Evolutionary conservation across 2,797 vertebrate species (phyloP), one percentile per base, ranked within the genome.

Genomic region (Spheniscus humboldti): DNA sequence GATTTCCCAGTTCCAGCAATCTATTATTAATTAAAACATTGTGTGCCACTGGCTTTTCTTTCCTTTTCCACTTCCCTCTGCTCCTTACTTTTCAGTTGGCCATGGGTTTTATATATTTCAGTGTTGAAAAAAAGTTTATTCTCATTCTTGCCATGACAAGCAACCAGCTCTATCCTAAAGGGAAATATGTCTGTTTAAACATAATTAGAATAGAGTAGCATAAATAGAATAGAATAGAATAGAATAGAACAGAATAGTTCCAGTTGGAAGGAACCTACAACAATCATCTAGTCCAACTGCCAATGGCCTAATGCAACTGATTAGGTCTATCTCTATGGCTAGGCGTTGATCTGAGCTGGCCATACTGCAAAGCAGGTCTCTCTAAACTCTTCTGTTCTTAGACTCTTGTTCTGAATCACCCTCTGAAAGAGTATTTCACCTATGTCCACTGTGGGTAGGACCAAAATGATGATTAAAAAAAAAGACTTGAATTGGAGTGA

Each of bases 1-100:
- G 64, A 93, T 94, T 93, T 97, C 83, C 35, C 33, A 37, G 60
- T 76, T 87, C 75, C 56, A 95, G 50, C 17, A 74, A 86, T 73
- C 28, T 93, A 83, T 92, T 91, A 93, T 97, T 95, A 96, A 97
- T 94, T 96, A 96, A 96, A 96, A 92, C 81, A 85, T 74, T 88
- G 74, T 97, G 94, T 94, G 72, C 53, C 77, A 82, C 48, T 82
- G 79, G 68, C 81, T 86, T 95, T 86, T 77, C 72, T 91, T 92
- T 82, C 55, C 47, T 89, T 93, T 96, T 63, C 48, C 55, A 56
- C 63, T 93, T 87, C 39, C 43, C 25, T 87, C 48, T 76, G 50
- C 67, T 57, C 77, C 92, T 91, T 74, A 37, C 10, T 89, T 96
- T 95, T 85, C 60, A 68, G 67, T 43, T 85, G 68, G 69, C 48